phyloP scores from a whole-genome alignment of 2,113 vertebrate genomes.

The Cottus gobio region DNA sequence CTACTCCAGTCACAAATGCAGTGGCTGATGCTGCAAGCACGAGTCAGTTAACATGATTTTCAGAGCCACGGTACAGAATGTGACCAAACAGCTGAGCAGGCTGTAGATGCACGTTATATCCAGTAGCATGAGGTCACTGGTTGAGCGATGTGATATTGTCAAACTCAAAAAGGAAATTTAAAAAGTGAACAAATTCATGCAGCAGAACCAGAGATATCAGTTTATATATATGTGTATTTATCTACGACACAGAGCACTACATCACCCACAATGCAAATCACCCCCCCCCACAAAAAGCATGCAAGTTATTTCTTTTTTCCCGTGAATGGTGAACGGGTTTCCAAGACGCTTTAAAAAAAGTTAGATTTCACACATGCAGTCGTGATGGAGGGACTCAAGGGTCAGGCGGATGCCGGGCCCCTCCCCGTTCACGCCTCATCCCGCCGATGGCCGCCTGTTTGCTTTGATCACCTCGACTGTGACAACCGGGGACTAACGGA shows the following conservation, averaged over 20 bases:
- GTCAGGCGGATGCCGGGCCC: slow-evolving; percentile 21
- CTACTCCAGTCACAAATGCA: slow-evolving; percentile 18
- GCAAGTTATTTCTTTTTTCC: background rate
- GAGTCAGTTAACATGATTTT: background rate
- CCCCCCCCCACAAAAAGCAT: background rate
- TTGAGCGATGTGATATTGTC: background rate
- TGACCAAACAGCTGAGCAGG: background rate
- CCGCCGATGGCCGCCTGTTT: slow-evolving; percentile 57
- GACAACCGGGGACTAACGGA: slow-evolving; percentile 65
- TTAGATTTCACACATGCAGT: background rate
- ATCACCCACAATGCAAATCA: background rate
- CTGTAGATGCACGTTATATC: background rate
- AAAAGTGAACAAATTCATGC: background rate
- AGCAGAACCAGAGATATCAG: background rate
- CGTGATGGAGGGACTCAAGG: slow-evolving; percentile 5
- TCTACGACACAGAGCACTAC: no score
- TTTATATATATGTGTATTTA: background rate
- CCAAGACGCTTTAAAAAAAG: no score
- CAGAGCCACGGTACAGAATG: slow-evolving; percentile 4
- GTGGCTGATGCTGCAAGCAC: slow-evolving; percentile 13
- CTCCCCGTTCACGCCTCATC: slow-evolving; percentile 29
- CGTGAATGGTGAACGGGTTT: no score
- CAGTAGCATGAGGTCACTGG: background rate
- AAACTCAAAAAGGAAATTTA: background rate
- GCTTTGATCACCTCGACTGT: slow-evolving; percentile 65